These are phyloP conservation scores for Ochropleura plecta DNA, from an alignment of 2,888 invertebrate species.

Conservation along the genomic window DNA sequence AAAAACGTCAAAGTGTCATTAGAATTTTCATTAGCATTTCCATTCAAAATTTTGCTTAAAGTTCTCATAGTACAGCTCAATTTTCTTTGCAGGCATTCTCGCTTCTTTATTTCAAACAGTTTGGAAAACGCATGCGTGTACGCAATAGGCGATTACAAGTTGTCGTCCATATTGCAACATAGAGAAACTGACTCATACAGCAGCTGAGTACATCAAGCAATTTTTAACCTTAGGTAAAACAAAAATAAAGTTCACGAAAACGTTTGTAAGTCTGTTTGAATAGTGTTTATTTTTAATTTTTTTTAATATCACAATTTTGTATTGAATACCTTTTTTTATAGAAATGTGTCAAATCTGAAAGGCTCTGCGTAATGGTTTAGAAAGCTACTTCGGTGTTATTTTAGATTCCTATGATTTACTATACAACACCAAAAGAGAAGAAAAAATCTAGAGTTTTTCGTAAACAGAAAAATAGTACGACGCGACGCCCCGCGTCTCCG, in stretches of 20 bases:
- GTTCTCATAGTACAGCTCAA: slow-evolving; percentile 1
- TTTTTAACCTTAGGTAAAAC: slow-evolving; percentile 4
- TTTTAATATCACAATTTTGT: slow-evolving; percentile 37
- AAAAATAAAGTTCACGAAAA: slow-evolving; percentile 28
- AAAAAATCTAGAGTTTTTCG: too few relatives aligned
- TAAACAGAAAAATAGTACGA: too few relatives aligned
- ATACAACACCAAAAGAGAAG: too few relatives aligned
- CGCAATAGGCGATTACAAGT: slow-evolving; percentile 64
- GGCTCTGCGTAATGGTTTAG: slow-evolving; percentile 11
- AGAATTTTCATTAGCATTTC: slow-evolving; percentile 10
- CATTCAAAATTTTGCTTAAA: slow-evolving; percentile 16
- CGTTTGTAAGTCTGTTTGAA: slow-evolving; percentile 29
- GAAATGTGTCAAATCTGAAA: slow-evolving; percentile 7
- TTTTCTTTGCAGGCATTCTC: background rate
- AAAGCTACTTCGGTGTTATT: slow-evolving; percentile 16
- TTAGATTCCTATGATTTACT: background rate
- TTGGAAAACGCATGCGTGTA: slow-evolving; percentile 66
- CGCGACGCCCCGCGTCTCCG: too few relatives aligned
- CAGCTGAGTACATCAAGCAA: background rate
- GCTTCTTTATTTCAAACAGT: slow-evolving; percentile 51
- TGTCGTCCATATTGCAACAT: slow-evolving; percentile 65
- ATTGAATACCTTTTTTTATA: slow-evolving; percentile 38
- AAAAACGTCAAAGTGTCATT: slow-evolving; percentile 35
- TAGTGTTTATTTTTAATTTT: slow-evolving; percentile 19
- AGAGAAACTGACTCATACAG: slow-evolving; percentile 16